phyloP scores from a whole-genome alignment of 2,888 invertebrate species.

The Capitulum mitella region DNA sequence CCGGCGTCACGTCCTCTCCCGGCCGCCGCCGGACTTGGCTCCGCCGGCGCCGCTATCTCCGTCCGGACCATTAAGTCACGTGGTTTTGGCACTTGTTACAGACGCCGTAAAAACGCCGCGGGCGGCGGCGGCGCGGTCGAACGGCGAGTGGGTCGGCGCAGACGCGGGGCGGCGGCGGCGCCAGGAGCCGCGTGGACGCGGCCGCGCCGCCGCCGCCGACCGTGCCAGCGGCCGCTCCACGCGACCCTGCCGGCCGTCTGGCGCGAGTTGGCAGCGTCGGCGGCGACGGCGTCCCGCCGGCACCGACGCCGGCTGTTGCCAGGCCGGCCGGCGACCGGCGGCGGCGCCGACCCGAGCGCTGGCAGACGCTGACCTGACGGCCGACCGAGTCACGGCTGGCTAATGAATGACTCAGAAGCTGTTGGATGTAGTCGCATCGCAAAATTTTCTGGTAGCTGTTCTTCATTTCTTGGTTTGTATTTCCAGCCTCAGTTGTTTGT shows the following conservation, averaged over 20 bases:
- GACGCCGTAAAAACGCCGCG: not conserved
- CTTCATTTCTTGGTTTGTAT: too few relatives aligned
- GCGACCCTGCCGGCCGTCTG: not conserved
- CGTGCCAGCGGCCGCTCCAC: not conserved
- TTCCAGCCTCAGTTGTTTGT: too few relatives aligned
- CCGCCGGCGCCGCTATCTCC: not conserved
- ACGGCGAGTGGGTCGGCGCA: not conserved
- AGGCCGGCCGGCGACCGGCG: not conserved
- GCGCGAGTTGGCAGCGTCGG: not conserved
- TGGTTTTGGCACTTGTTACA: constrained; percentile 5
- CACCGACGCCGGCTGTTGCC: constrained; percentile 1
- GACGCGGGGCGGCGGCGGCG: not conserved
- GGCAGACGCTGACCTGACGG: too few relatives aligned
- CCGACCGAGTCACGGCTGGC: too few relatives aligned
- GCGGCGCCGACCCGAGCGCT: too few relatives aligned
- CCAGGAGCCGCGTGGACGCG: not conserved
- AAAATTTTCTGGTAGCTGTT: too few relatives aligned
- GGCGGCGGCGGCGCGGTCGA: not conserved
- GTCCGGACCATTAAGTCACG: not conserved
- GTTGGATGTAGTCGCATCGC: too few relatives aligned
- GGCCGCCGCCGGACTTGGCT: not conserved
- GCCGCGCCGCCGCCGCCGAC: not conserved
- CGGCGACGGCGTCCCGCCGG: not conserved
- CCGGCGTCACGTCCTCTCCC: not conserved
- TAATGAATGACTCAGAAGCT: too few relatives aligned